Evolutionary conservation across 2,113 vertebrate species (phyloP), one percentile per base, ranked within the genome.

Genomic region (Malurus melanocephalus): DNA sequence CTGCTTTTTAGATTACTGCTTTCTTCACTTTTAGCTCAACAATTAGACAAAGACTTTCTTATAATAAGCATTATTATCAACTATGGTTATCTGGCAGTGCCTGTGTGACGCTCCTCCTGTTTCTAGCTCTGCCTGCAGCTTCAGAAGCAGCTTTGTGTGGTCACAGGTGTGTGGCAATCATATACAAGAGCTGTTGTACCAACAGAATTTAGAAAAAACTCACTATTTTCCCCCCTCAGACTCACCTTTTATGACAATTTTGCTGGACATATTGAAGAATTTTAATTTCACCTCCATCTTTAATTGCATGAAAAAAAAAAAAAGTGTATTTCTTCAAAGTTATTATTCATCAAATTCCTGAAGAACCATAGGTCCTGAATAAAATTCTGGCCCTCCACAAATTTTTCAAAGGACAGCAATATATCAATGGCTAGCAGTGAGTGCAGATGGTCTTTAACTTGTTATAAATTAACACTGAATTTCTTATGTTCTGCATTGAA

Each of bases 321-420:
- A 30, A 77, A 33, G 1, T 33, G 27, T 60, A 16, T 60, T 68
- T 19, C 6, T 18, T n/a, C 13, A 8, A 10, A 2, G 7, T 33
- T 64, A 23, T 52, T 88, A 22, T 42, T 59, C 14, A 55, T 24
- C 24, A 46, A 35, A 9, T 28, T 68, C 38, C 26, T 32, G 22
- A 3, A 73, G 6, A 32, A 32, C 13, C 8, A 27, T 3, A 40
- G 2, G 2, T 0, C 0, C 14, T 42, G 28, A 49, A 59, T 19
- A 55, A 61, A 71, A 75, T n/a, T 30, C 6, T 42, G 5, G 23
- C 13, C 10, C 43, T 11, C 8, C 12, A 55, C 8, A 26, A 23
- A 5, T 64, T 74, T 69, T 72, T 75, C 16, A 33, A 57, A 78
- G 16, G 16, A n/a, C 11, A 52, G 17, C 8, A 46, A 17, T 16